These are phyloP conservation scores for Xylophagus ater DNA, from an alignment of 2,888 invertebrate genomes.

Conservation along the genomic window DNA sequence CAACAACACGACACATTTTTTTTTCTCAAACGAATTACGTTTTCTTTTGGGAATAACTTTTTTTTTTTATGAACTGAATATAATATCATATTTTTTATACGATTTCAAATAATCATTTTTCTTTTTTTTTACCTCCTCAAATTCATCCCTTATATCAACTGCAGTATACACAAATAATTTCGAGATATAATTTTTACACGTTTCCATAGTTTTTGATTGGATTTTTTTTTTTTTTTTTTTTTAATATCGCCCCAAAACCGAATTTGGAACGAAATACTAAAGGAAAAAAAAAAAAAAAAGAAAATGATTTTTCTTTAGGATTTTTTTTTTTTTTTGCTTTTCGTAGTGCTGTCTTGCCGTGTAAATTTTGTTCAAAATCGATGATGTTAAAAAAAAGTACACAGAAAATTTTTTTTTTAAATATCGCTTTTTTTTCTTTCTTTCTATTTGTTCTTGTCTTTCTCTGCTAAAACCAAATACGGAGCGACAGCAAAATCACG, in stretches of 20 bases:
- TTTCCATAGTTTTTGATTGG: slow-evolving; percentile 28
- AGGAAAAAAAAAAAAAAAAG: no score
- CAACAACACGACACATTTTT: slow-evolving; percentile 14
- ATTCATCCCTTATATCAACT: slow-evolving; percentile 81
- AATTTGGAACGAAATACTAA: no score
- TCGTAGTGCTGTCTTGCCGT: no score
- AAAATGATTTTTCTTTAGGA: no score
- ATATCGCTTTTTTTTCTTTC: neutral
- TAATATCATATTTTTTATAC: neutral
- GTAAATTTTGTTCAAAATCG: no score
- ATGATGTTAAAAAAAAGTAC: slow-evolving; percentile 5
- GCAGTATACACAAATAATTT: slow-evolving; percentile 71
- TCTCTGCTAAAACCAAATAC: slow-evolving; percentile 3
- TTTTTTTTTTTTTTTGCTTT: no score
- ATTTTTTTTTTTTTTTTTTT: no score
- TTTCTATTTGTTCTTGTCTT: neutral
- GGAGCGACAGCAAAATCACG: slow-evolving; percentile 6
- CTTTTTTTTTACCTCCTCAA: slow-evolving; percentile 64
- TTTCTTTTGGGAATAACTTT: neutral
- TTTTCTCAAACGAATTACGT: neutral
- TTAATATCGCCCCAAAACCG: no score
- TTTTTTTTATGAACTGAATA: no score
- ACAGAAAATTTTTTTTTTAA: slow-evolving; percentile 10
- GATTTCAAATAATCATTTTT: slow-evolving; percentile 1
- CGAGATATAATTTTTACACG: slow-evolving; percentile 39